These are phyloP conservation scores for Archaeoteleia sp. DNA, from an alignment of 2,888 invertebrate genomes.

Conservation along the genomic window DNA sequence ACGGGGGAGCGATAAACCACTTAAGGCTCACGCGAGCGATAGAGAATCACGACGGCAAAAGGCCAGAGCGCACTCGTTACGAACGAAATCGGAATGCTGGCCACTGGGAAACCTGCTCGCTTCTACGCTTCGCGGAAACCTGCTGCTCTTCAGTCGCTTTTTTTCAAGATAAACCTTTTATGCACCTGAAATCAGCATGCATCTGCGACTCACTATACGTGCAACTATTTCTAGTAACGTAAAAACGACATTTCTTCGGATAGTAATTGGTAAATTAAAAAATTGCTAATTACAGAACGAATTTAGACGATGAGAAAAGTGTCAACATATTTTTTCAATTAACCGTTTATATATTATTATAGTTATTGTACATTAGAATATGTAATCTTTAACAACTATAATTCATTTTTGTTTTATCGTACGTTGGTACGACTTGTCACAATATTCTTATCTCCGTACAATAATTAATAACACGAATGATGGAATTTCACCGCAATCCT, in stretches of 20 bases:
- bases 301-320: neutral
- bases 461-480: too few relatives aligned
- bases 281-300: too few relatives aligned
- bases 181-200: conserved; percentile 42
- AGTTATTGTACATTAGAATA: too few relatives aligned
- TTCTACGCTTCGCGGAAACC: conserved; percentile 35
- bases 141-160: conserved; percentile 27
- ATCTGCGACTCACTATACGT: conserved; percentile 32
- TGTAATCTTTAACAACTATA: too few relatives aligned
- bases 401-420: too few relatives aligned
- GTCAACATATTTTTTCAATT: too few relatives aligned
- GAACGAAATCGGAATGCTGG: conserved; percentile 41
- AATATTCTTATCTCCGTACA: too few relatives aligned
- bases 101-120: conserved; percentile 36
- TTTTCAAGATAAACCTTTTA: conserved; percentile 37
- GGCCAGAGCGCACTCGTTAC: conserved; percentile 27
- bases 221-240: conserved; percentile 29
- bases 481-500: too few relatives aligned
- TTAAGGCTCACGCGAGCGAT: conserved; percentile 65
- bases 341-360: too few relatives aligned
- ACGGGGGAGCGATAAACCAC: conserved; percentile 70
- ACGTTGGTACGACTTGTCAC: too few relatives aligned
- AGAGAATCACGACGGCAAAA: conserved; percentile 36
- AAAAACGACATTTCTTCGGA: conserved; percentile 14
- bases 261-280: neutral